Percentiles rank a stretch among this genome's conserved stretches.
These are phyloP conservation scores for Octopus sinensis DNA, from an alignment of 1,140 invertebrate genomes.

Conservation along the genomic window DNA sequence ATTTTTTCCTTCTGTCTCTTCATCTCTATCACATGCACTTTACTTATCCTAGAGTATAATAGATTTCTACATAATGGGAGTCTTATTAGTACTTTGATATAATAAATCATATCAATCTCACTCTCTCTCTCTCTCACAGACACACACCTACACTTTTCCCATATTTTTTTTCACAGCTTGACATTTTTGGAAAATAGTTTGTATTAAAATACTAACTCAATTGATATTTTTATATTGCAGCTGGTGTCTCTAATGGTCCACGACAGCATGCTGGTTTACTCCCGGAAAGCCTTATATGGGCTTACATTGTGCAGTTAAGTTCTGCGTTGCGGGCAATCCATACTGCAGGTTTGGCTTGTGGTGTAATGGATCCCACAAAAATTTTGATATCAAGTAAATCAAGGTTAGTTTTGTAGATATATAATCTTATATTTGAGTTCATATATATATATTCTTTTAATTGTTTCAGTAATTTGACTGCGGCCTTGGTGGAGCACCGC, in stretches of 20 bases:
- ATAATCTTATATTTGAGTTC: neutral
- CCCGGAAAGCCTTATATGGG: constrained; percentile 90
- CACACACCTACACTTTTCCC: neutral
- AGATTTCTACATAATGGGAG: too few relatives aligned
- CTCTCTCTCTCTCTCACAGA: too few relatives aligned
- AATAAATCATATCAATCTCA: too few relatives aligned
- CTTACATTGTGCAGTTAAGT: constrained; percentile 91
- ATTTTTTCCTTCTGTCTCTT: too few relatives aligned
- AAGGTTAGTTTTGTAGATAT: constrained; percentile 35
- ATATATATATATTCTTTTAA: neutral
- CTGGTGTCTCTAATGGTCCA: constrained; percentile 29
- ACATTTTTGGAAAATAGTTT: neutral
- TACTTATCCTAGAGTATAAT: too few relatives aligned
- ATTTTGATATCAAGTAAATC: constrained; percentile 73
- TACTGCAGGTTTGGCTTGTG: constrained; percentile 68
- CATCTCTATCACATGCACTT: too few relatives aligned
- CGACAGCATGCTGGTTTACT: constrained; percentile 65
- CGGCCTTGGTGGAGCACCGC: too few relatives aligned
- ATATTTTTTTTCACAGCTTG: neutral
- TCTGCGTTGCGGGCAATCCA: constrained; percentile 91
- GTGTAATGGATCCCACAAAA: constrained; percentile 86
- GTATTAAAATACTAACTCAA: too few relatives aligned
- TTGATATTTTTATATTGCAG: neutral
- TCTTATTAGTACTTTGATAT: too few relatives aligned
- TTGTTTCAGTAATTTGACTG: too few relatives aligned